These are phyloP conservation scores for Oscheius sp. DNA, from an alignment of 2,888 invertebrate genomes.

Conservation along the genomic window DNA sequence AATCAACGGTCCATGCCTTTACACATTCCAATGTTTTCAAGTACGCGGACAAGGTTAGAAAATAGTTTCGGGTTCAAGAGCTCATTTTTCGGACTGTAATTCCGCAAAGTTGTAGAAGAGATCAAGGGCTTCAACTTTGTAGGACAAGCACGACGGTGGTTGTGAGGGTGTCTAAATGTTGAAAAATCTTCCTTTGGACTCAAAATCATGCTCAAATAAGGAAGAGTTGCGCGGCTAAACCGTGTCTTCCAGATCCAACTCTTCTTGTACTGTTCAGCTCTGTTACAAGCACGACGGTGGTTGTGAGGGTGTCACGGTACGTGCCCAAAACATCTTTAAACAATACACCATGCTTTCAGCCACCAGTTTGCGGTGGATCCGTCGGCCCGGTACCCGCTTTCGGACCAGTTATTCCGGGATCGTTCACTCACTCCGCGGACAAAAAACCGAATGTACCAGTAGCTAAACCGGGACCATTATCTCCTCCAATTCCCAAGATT, in stretches of 20 bases:
- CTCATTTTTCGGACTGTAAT: not conserved
- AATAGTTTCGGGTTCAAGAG: too few species aligned
- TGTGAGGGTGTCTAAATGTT: too few species aligned
- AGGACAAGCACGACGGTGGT: too few species aligned
- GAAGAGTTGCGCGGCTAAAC: too few species aligned
- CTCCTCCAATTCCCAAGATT: slow-evolving; percentile 15
- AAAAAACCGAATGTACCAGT: slow-evolving; percentile 15
- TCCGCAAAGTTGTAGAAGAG: too few species aligned
- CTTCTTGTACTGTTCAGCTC: slow-evolving; percentile 73
- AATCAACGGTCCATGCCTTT: slow-evolving; percentile 50
- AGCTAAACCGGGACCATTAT: not conserved
- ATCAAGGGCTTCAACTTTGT: too few species aligned
- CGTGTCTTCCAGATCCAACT: slow-evolving; percentile 61
- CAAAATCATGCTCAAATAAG: too few species aligned
- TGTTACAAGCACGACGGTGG: slow-evolving; percentile 73
- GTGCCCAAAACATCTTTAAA: not conserved
- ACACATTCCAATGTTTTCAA: slow-evolving; percentile 72
- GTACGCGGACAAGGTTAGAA: slow-evolving; percentile 69
- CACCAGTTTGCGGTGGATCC: slow-evolving; percentile 9
- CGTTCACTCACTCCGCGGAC: not conserved
- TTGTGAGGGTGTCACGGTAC: slow-evolving; percentile 71
- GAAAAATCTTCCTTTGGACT: too few species aligned
- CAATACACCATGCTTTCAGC: not conserved
- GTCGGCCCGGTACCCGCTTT: slow-evolving; percentile 3
- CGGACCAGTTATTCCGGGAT: not conserved